Conservation (phyloP, 2,888 invertebrate species). For the Drosophila sordidapex region DNA sequence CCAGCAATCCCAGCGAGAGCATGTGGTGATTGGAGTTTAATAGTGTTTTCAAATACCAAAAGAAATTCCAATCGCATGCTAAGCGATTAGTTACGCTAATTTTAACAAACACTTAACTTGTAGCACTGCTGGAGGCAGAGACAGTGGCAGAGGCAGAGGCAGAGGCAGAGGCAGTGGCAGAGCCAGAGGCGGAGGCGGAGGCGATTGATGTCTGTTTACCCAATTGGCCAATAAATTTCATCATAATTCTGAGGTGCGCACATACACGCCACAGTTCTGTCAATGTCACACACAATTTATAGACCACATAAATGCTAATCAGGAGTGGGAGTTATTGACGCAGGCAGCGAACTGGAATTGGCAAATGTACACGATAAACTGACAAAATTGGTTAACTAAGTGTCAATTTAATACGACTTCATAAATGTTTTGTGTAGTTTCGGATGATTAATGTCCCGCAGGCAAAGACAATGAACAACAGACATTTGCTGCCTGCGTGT, state of each 20-base stretch:
- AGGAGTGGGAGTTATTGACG: constrained; percentile 31
- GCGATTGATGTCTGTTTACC: constrained; percentile 47
- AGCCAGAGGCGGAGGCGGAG: background rate
- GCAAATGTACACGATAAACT: constrained; percentile 36
- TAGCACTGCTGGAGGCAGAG: background rate
- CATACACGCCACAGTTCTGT: constrained; percentile 9
- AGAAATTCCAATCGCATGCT: constrained; percentile 13
- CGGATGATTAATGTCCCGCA: constrained; percentile 56
- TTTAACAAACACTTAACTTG: constrained; percentile 25
- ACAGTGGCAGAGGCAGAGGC: no score
- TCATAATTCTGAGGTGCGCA: constrained; percentile 32
- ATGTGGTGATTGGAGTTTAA: constrained; percentile 28
- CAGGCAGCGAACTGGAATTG: background rate
- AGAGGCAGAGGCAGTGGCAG: rapidly evolving
- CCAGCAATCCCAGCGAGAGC: background rate
- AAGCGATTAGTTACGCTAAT: constrained; percentile 54
- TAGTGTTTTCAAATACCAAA: constrained; percentile 17
- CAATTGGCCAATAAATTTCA: constrained; percentile 44
- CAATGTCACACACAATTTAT: constrained; percentile 51
- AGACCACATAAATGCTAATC: constrained; percentile 33
- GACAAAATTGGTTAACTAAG: constrained; percentile 59
- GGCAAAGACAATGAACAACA: constrained; percentile 6
- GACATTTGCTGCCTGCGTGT: constrained; percentile 5
- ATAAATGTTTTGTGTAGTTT: constrained; percentile 40
- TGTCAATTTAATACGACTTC: constrained; percentile 71